Conservation (phyloP, 2,888 invertebrate species). For the Vesta saturnalis region DNA sequence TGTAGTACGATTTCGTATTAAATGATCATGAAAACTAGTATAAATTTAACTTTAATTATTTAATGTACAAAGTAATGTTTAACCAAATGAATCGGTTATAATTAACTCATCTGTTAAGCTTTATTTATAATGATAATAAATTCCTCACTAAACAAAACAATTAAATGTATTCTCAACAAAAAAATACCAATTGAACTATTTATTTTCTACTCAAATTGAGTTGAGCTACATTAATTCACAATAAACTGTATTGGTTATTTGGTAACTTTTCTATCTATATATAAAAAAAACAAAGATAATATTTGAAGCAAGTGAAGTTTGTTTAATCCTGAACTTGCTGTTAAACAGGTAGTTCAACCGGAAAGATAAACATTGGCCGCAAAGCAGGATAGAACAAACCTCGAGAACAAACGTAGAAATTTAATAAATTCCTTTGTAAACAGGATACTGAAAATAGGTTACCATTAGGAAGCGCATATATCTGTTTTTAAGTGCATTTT, state of each 20-base stretch:
- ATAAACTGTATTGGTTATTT: not conserved
- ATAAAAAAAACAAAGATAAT: slow-evolving; percentile 4
- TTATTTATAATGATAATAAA: too few species aligned
- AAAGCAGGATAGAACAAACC: slow-evolving; percentile 46
- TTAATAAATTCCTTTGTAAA: slow-evolving; percentile 50
- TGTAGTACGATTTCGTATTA: not conserved
- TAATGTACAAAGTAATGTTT: too few species aligned
- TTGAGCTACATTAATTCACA: too few species aligned
- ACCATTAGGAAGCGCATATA: slow-evolving; percentile 32
- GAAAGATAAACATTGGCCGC: slow-evolving; percentile 46
- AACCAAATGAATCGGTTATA: too few species aligned
- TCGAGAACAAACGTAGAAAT: slow-evolving; percentile 47
- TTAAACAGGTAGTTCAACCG: slow-evolving; percentile 42
- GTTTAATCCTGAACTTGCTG: slow-evolving; percentile 39
- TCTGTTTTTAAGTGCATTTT: slow-evolving; percentile 41
- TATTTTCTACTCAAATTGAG: too few species aligned
- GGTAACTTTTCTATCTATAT: not conserved
- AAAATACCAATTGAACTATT: too few species aligned
- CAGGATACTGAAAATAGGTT: slow-evolving; percentile 45
- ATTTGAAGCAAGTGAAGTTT: slow-evolving; percentile 34
- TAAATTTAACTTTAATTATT: too few species aligned
- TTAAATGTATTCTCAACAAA: too few species aligned
- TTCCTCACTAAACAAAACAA: too few species aligned
- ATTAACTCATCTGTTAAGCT: too few species aligned
- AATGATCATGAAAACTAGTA: too few species aligned